Percentiles rank a stretch among this genome's conserved stretches.
Evolutionary conservation across 2,888 invertebrate genomes (phyloP).

Genomic region (Perizoma affinitatum): DNA sequence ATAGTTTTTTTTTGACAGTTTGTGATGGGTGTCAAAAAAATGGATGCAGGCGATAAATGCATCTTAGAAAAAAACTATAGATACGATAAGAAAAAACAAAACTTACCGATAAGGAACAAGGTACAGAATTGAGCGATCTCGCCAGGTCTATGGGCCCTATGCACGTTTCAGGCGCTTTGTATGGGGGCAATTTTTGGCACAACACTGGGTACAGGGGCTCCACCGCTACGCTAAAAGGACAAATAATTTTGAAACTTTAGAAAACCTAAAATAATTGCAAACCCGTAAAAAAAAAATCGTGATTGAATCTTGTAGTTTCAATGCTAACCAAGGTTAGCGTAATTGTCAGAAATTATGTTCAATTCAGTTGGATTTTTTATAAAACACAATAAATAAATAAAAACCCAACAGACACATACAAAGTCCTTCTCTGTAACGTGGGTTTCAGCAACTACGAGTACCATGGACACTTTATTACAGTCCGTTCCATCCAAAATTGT

Average conservation of each 20-base stretch:
- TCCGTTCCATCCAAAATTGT: no score
- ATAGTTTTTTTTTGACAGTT: not conserved
- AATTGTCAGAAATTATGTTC: no score
- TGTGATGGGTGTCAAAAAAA: not conserved
- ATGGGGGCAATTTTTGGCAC: constrained; percentile 80
- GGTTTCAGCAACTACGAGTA: no score
- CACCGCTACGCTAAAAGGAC: constrained; percentile 90
- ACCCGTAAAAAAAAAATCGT: no score
- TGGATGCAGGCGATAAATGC: not conserved
- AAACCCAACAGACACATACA: no score
- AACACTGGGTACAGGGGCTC: constrained; percentile 94
- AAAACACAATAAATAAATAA: no score
- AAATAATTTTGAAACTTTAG: not conserved
- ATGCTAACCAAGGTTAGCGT: not conserved
- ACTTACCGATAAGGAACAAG: constrained; percentile 93
- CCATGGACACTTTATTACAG: no score
- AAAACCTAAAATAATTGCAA: no score
- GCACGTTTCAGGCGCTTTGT: constrained; percentile 73
- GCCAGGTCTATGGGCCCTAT: constrained; percentile 92
- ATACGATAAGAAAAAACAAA: constrained; percentile 9
- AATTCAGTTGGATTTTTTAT: no score
- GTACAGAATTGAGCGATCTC: constrained; percentile 91
- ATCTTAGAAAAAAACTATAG: not conserved
- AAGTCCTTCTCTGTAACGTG: no score
- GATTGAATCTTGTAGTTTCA: no score